phyloP scores from a whole-genome alignment of 1,140 invertebrate genomes.

The Saxidomus purpurata region DNA sequence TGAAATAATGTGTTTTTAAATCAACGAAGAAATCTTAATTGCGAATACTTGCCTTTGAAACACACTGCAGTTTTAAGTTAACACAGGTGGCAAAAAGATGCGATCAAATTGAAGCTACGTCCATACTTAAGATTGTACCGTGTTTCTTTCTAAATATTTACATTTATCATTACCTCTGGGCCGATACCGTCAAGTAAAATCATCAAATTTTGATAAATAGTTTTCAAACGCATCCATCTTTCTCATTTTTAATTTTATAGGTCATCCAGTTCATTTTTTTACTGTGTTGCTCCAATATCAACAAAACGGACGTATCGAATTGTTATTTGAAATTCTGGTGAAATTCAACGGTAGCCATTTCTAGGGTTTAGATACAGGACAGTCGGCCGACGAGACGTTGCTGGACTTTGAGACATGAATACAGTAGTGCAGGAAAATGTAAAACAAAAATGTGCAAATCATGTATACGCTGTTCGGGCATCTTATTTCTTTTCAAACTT shows the following conservation, averaged over 20 bases:
- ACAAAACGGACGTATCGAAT: too few relatives aligned
- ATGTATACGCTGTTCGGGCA: too few relatives aligned
- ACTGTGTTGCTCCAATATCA: too few relatives aligned
- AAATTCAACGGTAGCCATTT: too few relatives aligned
- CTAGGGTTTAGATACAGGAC: too few relatives aligned
- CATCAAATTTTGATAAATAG: conserved; percentile 39
- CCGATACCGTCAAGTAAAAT: conserved; percentile 27
- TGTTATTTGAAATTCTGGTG: too few relatives aligned
- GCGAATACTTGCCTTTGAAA: conserved; percentile 55
- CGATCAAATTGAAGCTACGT: neutral
- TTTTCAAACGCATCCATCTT: conserved; percentile 6
- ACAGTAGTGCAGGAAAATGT: too few relatives aligned
- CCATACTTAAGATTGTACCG: neutral
- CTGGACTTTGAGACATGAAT: too few relatives aligned
- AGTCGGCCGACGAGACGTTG: too few relatives aligned
- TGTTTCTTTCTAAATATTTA: conserved; percentile 14
- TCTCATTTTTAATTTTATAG: conserved; percentile 5
- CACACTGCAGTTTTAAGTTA: conserved; percentile 51
- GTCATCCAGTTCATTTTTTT: conserved; percentile 17
- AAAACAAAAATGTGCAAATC: too few relatives aligned
- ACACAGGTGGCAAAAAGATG: conserved; percentile 57
- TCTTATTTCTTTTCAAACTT: too few relatives aligned
- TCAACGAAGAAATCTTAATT: conserved; percentile 56
- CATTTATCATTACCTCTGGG: conserved; percentile 42
- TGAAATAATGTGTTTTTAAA: conserved; percentile 63